A percentile compares a stretch with the other conserved stretches of the same genome.
phyloP scores from a whole-genome alignment of 2,888 invertebrate genomes.

The Polydrusus cervinus region DNA sequence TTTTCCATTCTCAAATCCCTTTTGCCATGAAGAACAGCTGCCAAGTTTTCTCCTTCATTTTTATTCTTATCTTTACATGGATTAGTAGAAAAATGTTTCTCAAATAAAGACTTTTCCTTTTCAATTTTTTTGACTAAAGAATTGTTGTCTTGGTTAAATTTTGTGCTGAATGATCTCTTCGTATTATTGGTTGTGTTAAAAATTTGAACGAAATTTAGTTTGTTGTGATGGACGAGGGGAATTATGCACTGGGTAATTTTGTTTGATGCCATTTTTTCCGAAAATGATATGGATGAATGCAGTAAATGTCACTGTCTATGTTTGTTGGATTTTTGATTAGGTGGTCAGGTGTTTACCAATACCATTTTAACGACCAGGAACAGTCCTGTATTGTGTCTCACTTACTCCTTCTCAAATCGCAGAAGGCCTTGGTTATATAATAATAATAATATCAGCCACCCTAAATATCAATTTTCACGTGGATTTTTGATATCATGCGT shows the following conservation, averaged over 20 bases:
- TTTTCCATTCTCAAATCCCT: slow-evolving; percentile 87
- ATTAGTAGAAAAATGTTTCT: slow-evolving; percentile 4
- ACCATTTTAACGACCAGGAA: too few relatives aligned
- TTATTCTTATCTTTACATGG: slow-evolving; percentile 8
- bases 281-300: slow-evolving; percentile 12
- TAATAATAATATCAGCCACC: too few relatives aligned
- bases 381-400: too few relatives aligned
- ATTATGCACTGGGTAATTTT: slow-evolving; percentile 46
- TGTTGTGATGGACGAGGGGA: slow-evolving; percentile 36
- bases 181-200: slow-evolving; percentile 13
- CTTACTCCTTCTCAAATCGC: too few relatives aligned
- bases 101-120: neutral
- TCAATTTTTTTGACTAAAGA: neutral
- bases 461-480: too few relatives aligned
- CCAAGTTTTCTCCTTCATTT: slow-evolving; percentile 76
- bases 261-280: slow-evolving; percentile 29
- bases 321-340: neutral
- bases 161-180: slow-evolving; percentile 2
- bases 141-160: neutral
- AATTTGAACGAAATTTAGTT: slow-evolving; percentile 26
- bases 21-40: slow-evolving; percentile 81
- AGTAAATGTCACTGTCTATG: slow-evolving; percentile 11
- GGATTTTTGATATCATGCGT: neutral
- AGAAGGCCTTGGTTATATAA: too few relatives aligned
- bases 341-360: too few relatives aligned